Evolutionary conservation across 2,888 invertebrate genomes (phyloP), one percentile per base, ranked within the genome.

Genomic region (Choristoneura rosaceana): DNA sequence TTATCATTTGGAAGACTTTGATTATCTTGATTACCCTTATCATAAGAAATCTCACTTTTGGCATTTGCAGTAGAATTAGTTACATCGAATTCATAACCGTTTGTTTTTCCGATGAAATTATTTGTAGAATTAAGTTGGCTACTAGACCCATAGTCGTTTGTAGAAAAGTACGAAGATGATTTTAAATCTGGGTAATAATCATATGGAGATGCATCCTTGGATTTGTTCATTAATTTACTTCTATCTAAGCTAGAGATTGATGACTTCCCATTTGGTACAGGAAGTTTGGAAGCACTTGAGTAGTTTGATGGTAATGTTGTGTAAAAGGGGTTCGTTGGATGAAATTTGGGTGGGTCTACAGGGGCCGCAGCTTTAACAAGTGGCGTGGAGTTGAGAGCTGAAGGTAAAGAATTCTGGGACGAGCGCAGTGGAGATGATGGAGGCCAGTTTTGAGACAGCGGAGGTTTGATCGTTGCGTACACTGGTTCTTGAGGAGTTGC

Each of bases 261-360:
- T 33, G 88, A 75, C 82, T 86, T 87, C 73, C 92, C 87, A 74
- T 93, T 93, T 65, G 92, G 91, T 77, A 93, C 83, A 14, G 93
- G 93, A 77, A 93, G 83, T 84, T 90, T 94, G 81, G 93, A 93
- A 87, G 89, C 81, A 87, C 86, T 91, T 74, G 89, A 85, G 79
- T 89, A 86, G 83, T 90, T 92, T 69, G 89, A 86, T 71, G 93
- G 92, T 80, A 94, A 84, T 75, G 92, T 93, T 65, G 93, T 91
- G 82, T 93, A 94, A 86, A 94, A 94, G 67, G 94, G 94, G 81
- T 94, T 94, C 41, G 94, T 93, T 68, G 93, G 94, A 79, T 94
- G 93, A 79, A 93, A 90, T 82, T 84, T 88, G 59, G 86, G 83
- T 61, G 88, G 85, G 55, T 91, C 91, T 38, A 80, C 80, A 59